These are phyloP conservation scores for Forbesichthys agassizii DNA, from an alignment of 2,113 vertebrate species.

Conservation along the genomic window DNA sequence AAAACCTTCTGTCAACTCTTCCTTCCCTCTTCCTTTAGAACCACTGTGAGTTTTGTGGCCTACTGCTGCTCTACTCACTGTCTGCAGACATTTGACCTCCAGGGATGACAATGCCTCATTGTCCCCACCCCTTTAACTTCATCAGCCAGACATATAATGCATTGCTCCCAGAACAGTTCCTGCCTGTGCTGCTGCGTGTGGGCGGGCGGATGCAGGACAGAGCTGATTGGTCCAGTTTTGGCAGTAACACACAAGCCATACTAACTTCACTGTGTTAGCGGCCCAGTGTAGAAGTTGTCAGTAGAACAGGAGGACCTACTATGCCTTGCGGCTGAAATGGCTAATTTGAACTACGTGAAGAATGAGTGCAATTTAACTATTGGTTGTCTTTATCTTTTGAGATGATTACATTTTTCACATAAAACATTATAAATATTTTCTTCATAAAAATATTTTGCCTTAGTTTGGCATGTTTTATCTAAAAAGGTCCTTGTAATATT, in stretches of 20 bases:
- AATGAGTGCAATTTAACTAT: too few relatives aligned
- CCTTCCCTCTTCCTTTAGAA: slow-evolving; percentile 68
- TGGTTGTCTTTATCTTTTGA: too few relatives aligned
- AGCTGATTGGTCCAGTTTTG: not conserved
- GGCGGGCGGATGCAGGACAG: not conserved
- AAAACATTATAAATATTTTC: too few relatives aligned
- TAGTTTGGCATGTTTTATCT: too few relatives aligned
- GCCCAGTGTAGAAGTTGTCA: not conserved
- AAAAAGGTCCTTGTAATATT: too few relatives aligned
- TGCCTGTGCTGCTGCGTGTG: not conserved
- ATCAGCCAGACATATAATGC: not conserved
- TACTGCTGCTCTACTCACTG: slow-evolving; percentile 97
- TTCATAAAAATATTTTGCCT: too few relatives aligned
- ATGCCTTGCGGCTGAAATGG: too few relatives aligned
- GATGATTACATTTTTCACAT: too few relatives aligned
- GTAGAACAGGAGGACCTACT: too few relatives aligned
- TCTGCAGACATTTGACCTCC: slow-evolving; percentile 91
- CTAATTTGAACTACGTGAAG: too few relatives aligned
- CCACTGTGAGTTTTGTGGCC: slow-evolving; percentile 92
- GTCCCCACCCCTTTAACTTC: not conserved
- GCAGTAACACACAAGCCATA: slow-evolving; percentile 11
- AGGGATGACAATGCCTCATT: slow-evolving; percentile 76
- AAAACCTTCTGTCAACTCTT: not conserved
- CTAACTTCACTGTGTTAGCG: not conserved
- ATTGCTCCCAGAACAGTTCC: not conserved